phyloP scores from a whole-genome alignment of 1,140 invertebrate species.

The Drosophila nannoptera region DNA sequence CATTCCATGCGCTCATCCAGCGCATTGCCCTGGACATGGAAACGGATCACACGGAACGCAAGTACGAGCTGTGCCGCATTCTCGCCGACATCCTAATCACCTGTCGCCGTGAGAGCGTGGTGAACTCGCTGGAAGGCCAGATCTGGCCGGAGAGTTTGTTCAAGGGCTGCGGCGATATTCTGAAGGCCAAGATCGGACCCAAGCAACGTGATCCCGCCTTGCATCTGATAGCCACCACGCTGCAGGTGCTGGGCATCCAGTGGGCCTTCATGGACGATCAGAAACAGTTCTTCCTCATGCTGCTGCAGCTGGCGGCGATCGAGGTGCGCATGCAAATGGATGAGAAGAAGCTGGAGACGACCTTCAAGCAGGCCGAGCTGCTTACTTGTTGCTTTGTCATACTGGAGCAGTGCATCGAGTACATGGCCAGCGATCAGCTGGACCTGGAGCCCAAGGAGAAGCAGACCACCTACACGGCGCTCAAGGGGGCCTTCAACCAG shows the following conservation, averaged over 20 bases:
- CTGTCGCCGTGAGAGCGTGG: constrained; percentile 84
- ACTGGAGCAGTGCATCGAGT: constrained; percentile 89
- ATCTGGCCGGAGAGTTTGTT: constrained; percentile 89
- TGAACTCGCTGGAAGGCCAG: constrained; percentile 83
- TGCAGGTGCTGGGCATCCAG: constrained; percentile 91
- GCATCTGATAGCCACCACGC: constrained; percentile 87
- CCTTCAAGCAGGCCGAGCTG: constrained; percentile 86
- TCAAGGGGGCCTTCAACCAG: constrained; percentile 93
- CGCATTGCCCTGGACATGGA: constrained; percentile 92
- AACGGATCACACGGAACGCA: constrained; percentile 90
- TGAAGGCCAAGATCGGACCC: constrained; percentile 91
- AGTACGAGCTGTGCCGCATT: constrained; percentile 90
- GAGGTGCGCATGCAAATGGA: constrained; percentile 96
- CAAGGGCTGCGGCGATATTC: constrained; percentile 88
- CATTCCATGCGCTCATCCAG: constrained; percentile 90
- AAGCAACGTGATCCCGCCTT: constrained; percentile 92
- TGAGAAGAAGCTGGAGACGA: constrained; percentile 89
- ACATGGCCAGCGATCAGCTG: constrained; percentile 89
- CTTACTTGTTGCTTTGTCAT: constrained; percentile 91
- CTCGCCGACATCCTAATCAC: constrained; percentile 87
- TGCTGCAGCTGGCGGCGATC: constrained; percentile 92
- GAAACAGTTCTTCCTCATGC: constrained; percentile 89
- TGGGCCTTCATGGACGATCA: constrained; percentile 89
- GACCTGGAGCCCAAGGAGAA: constrained; percentile 94
- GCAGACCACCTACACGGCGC: constrained; percentile 91